phyloP scores from a whole-genome alignment of 2,888 invertebrate genomes.

The Holacanthella duospinosa region DNA sequence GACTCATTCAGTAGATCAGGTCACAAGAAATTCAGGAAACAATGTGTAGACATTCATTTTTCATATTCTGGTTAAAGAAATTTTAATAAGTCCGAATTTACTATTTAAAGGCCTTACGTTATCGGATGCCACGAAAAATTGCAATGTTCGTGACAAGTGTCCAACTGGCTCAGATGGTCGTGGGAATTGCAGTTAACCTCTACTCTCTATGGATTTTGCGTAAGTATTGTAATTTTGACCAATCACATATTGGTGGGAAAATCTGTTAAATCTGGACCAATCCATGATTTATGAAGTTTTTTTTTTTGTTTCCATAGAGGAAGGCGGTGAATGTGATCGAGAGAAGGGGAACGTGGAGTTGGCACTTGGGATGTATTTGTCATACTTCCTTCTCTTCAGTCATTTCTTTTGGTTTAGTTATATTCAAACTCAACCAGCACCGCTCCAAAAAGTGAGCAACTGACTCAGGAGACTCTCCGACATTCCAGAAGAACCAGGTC shows the following conservation, averaged over 20 bases:
- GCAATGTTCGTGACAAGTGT: slow-evolving; percentile 85
- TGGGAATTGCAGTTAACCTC: slow-evolving; percentile 75
- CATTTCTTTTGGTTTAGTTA: slow-evolving; percentile 88
- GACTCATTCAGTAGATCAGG: no score
- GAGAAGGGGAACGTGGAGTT: slow-evolving; percentile 58
- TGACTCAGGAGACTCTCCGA: no score
- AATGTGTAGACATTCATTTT: no score
- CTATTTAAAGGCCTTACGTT: slow-evolving; percentile 60
- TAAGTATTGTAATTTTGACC: background rate
- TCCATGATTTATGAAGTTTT: background rate
- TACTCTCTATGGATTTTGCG: slow-evolving; percentile 19
- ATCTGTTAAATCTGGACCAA: no score
- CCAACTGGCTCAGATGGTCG: slow-evolving; percentile 86
- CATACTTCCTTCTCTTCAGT: slow-evolving; percentile 84
- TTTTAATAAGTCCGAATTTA: no score
- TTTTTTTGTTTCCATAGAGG: background rate
- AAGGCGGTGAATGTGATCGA: slow-evolving; percentile 25
- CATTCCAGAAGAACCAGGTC: no score
- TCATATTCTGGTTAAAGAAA: no score
- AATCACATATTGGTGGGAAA: no score
- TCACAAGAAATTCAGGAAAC: no score
- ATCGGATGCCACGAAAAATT: slow-evolving; percentile 68
- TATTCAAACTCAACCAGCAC: slow-evolving; percentile 43
- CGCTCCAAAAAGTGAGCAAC: no score
- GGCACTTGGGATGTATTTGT: slow-evolving; percentile 85